A percentile compares a stretch with the other conserved stretches of the same genome.
These are phyloP conservation scores for Prunella strophiata DNA, from an alignment of 2,797 vertebrate species.

Conservation along the genomic window DNA sequence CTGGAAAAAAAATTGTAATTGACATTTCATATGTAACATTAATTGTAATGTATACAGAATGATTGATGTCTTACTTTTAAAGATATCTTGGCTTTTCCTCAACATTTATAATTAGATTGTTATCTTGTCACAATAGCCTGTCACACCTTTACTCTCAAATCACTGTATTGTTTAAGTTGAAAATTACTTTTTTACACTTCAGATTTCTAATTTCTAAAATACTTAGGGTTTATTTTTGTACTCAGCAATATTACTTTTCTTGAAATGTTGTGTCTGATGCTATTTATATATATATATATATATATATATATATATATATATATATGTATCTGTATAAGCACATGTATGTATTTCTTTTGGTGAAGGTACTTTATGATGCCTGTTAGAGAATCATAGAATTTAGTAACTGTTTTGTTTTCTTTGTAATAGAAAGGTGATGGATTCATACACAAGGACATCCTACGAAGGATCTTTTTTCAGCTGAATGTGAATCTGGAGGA, in stretches of 20 bases:
- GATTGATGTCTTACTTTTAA: background rate
- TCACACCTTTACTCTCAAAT: background rate
- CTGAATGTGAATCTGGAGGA: conserved; percentile 78
- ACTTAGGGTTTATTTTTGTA: background rate
- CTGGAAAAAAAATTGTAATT: background rate
- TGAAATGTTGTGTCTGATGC: background rate
- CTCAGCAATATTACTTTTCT: background rate
- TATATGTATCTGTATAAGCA: no score
- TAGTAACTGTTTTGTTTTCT: background rate
- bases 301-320: background rate
- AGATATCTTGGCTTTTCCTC: background rate
- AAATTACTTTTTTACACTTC: background rate
- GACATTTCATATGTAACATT: background rate
- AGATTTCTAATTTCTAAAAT: background rate
- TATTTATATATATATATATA: background rate
- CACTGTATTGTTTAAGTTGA: background rate
- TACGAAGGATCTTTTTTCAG: conserved; percentile 78
- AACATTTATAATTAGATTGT: background rate
- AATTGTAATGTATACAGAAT: background rate
- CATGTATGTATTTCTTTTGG: background rate
- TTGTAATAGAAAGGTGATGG: conserved; percentile 79
- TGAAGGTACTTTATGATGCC: background rate
- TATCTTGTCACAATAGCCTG: background rate
- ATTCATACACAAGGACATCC: conserved; percentile 82
- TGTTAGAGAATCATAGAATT: background rate